Evolutionary conservation across 2,113 vertebrate species (phyloP), one percentile per base, ranked within the genome.

Genomic region (Cryptotis parvus): DNA sequence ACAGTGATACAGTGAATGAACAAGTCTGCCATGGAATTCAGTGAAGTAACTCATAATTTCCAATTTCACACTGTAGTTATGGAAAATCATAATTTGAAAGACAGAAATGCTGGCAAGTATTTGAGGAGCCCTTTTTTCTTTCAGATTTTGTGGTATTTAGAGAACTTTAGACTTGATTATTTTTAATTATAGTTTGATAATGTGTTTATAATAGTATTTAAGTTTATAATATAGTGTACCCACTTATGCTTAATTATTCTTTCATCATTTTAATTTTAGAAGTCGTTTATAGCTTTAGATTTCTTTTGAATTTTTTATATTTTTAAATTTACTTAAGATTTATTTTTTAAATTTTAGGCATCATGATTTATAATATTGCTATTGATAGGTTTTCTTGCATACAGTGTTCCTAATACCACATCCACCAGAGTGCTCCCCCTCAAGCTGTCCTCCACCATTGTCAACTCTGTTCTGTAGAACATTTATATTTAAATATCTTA

Each of bases 71-170:
- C 6, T 49, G 39, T 29, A 58, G 8, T 2, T 70, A 31, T 18
- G 66, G 24, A 39, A 18, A 55, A 66, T 41, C 24, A 66, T 79
- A 33, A 49, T 68, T 35, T 80, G 33, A 84, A 72, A 75, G 18
- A 41, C 27, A 58, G 37, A 77, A 1, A 73, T 82, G 41, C 58
- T 82, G 16, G 1, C 7, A 63, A 87, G 58, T 5, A 76, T 70
- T 73, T 82, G 27, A 22, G n/a, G 61, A 88, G 27, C 3, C 2
- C 31, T 79, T 88, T 89, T 77, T 31, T 83, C 7, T 58, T 86
- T 89, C 37, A 84, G 29, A 87, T 63, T 83, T 80, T 33, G 33
- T 65, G 22, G 49, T 84, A 70, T 52, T 93, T 80, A 74, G 74
- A 84, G 82, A 52, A 79, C 24, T 81, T 87, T 58, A 88, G 58